Percentiles rank a stretch among this genome's conserved stretches.
These are phyloP conservation scores for Drosophila setifemur DNA, from an alignment of 1,140 invertebrate genomes.

Conservation along the genomic window DNA sequence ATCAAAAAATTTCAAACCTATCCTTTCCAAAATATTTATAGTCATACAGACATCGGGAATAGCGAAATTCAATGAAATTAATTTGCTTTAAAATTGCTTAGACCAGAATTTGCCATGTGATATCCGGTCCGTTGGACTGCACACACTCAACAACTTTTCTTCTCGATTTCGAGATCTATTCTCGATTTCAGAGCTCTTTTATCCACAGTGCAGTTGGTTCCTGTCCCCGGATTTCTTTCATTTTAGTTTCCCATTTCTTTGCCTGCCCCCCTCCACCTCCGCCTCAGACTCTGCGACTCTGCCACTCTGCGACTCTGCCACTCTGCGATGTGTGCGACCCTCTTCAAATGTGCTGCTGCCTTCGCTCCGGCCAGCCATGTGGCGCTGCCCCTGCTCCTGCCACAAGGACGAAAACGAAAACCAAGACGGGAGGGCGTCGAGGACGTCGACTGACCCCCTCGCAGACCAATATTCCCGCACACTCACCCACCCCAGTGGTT, in stretches of 20 bases:
- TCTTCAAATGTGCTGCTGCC: slow-evolving; percentile 76
- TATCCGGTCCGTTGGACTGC: no score
- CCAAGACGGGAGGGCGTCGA: slow-evolving; percentile 37
- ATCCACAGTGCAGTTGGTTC: slow-evolving; percentile 4
- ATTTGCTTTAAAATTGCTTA: no score
- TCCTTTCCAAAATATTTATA: no score
- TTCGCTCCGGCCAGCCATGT: slow-evolving; percentile 63
- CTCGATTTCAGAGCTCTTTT: background rate
- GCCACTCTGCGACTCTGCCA: no score
- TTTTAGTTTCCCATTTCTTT: slow-evolving; percentile 80
- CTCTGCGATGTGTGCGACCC: slow-evolving; percentile 71
- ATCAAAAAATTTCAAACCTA: no score
- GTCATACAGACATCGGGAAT: no score
- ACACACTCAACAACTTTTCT: no score
- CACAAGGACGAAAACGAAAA: slow-evolving; percentile 8
- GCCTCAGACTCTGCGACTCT: no score
- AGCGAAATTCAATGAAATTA: no score
- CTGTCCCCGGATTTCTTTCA: slow-evolving; percentile 72
- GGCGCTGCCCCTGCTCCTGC: slow-evolving; percentile 39
- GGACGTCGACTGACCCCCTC: slow-evolving; percentile 49
- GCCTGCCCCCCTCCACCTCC: slow-evolving; percentile 31
- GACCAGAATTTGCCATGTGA: no score
- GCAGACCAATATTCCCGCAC: slow-evolving; percentile 17
- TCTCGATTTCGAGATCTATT: background rate
- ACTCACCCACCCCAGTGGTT: slow-evolving; percentile 38